Evolutionary conservation across 2,888 invertebrate species (phyloP).

Genomic region (Macropis europaea): DNA sequence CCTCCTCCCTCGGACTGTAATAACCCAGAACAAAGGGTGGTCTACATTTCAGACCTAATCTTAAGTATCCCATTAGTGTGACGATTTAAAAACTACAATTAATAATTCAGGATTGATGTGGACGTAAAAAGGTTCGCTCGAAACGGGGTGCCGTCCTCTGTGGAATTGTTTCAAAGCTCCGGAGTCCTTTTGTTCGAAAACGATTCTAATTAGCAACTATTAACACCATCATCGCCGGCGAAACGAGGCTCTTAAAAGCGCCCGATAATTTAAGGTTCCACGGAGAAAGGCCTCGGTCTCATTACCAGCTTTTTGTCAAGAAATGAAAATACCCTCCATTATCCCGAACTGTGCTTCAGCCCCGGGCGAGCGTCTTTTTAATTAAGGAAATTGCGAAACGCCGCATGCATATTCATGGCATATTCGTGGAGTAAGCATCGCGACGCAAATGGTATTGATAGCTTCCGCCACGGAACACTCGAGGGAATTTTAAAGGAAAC

Average conservation of each 20-base stretch:
- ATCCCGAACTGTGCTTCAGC: not conserved
- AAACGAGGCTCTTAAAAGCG: conserved; percentile 13
- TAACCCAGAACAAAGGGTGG: too few species aligned
- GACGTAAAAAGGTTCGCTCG: too few species aligned
- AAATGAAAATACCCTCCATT: conserved; percentile 42
- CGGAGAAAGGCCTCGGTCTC: conserved; percentile 1
- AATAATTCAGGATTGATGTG: too few species aligned
- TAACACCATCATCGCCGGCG: not conserved
- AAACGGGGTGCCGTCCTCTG: too few species aligned
- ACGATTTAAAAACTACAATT: too few species aligned
- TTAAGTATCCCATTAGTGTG: too few species aligned
- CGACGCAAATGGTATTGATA: not conserved
- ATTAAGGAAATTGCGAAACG: conserved; percentile 49
- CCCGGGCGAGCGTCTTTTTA: conserved; percentile 21
- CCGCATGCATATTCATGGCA: conserved; percentile 30
- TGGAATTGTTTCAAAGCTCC: not conserved
- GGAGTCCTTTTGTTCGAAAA: not conserved
- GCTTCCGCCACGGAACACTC: too few species aligned
- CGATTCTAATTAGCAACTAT: conserved; percentile 29
- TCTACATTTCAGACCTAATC: too few species aligned
- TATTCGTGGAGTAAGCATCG: conserved; percentile 2
- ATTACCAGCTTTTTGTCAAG: conserved; percentile 33
- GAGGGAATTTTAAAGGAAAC: too few species aligned
- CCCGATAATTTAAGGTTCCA: conserved; percentile 20
- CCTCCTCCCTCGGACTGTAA: too few species aligned